Base-by-base conservation (phyloP, 1,140 invertebrate genomes). In the Calliphora vicina region DNA sequence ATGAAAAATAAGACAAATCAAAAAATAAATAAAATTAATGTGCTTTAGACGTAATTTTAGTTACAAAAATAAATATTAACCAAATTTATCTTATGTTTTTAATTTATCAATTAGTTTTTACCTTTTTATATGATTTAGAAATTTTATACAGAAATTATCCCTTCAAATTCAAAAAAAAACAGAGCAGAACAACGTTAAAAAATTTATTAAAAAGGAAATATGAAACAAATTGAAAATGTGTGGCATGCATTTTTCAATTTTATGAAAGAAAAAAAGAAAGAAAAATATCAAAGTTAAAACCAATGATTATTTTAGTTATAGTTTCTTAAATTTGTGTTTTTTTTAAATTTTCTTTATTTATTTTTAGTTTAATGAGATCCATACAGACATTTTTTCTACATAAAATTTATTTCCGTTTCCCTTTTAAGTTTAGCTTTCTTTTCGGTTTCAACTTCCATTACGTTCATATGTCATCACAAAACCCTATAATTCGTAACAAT, bases 381-480 rank as follows among this genome's bases (percentile, higher is more conserved):
- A 89, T 88, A 84, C 86, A 89, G 88, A 89, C 88, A 89, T 88
- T 88, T 89, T 85, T 83, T 15, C 20, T 20, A 42, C n/a, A 76
- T 42, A 76, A 82, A 83, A 81, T 26, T 20, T n/a, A 35, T 61
- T 25, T 76, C 26, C 5, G 15, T 74, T 29, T 74, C 27, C 25
- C 15, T 72, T 74, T 74, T 82, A 45, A 50, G n/a, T 83, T 83
- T 1, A 73, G 50, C 17, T 50, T 50, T 50, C 12, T 50, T 50
- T 50, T 12, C 15, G 12, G 13, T 50, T 76, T 76, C 15, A 74
- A 76, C 15, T 74, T 81, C 23, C 73, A 82, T 84, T 82, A 67
- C 29, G n/a, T 82, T 82, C 50, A 29, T 82, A 71, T 57, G 67
- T 81, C 83, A 83, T 83, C 83, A 81, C 61, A n/a, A 76, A 13